phyloP scores from a whole-genome alignment of 2,113 vertebrate genomes.

The Rhynchomys soricoides region DNA sequence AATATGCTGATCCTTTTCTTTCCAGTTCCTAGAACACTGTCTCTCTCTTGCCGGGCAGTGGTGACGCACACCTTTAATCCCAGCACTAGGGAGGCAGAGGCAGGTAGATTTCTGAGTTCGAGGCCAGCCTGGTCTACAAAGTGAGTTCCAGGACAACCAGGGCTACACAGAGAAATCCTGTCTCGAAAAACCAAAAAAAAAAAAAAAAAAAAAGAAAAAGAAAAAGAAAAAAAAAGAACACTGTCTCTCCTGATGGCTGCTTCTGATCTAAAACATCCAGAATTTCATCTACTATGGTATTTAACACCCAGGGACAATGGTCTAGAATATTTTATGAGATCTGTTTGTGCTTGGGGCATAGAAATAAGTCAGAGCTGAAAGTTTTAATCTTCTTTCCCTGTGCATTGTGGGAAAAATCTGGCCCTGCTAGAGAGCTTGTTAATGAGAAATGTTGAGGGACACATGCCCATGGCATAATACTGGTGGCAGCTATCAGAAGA shows the following conservation, averaged over 20 bases:
- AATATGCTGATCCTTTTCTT: not conserved
- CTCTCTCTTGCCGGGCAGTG: too few relatives aligned
- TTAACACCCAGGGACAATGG: conserved; percentile 51
- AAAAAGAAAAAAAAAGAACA: too few relatives aligned
- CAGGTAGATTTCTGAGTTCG: too few relatives aligned
- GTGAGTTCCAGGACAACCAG: too few relatives aligned
- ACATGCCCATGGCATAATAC: not conserved
- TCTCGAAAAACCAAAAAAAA: too few relatives aligned
- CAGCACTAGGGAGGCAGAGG: too few relatives aligned
- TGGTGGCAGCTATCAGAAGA: not conserved
- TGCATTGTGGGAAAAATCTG: not conserved
- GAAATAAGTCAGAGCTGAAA: not conserved
- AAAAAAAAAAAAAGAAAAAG: too few relatives aligned
- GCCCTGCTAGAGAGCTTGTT: not conserved
- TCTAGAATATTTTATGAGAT: conserved; percentile 56
- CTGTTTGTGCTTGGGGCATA: conserved; percentile 34
- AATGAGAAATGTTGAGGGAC: not conserved
- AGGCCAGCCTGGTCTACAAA: too few relatives aligned
- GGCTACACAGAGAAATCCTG: too few relatives aligned
- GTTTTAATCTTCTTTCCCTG: not conserved
- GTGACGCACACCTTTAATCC: too few relatives aligned
- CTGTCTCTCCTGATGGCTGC: conserved; percentile 1
- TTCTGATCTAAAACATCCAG: conserved; percentile 12
- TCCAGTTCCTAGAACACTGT: conserved; percentile 32
- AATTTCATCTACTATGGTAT: conserved; percentile 28